These are phyloP conservation scores for Bombus soroeensis DNA, from an alignment of 1,140 invertebrate genomes.

Conservation along the genomic window DNA sequence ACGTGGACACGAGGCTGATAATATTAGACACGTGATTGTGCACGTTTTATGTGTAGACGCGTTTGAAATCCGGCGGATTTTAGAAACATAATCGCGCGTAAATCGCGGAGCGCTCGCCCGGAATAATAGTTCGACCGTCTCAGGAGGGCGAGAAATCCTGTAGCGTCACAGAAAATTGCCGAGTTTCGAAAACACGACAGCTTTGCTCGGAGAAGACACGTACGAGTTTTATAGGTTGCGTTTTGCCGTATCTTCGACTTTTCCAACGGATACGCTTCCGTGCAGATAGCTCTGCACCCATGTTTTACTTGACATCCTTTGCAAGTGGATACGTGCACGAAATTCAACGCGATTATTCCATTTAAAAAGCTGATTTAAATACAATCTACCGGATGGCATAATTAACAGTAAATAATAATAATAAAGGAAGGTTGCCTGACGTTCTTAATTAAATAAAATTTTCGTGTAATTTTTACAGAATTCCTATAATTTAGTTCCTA, in stretches of 20 bases:
- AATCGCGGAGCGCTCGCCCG: conserved; percentile 14
- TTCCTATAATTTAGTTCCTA: too few species aligned
- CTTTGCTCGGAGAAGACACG: not conserved
- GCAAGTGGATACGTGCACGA: not conserved
- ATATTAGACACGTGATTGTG: not conserved
- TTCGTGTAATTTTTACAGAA: too few species aligned
- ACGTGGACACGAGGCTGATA: not conserved
- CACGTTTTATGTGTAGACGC: conserved; percentile 1
- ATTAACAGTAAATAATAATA: too few species aligned
- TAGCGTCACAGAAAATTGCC: not conserved
- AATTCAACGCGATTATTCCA: not conserved
- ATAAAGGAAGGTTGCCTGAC: too few species aligned
- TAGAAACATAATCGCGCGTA: conserved; percentile 25
- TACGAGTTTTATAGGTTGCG: not conserved
- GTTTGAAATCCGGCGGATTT: not conserved
- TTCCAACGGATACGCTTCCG: not conserved
- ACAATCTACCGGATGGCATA: too few species aligned
- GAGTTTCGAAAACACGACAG: not conserved
- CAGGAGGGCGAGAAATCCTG: not conserved
- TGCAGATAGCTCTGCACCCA: not conserved
- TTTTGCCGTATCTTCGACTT: not conserved
- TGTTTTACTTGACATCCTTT: not conserved
- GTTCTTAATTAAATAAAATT: too few species aligned
- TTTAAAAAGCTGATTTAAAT: not conserved
- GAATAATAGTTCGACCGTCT: conserved; percentile 21